Base-by-base conservation (phyloP, 2,888 invertebrate genomes). In the Tinea trinotella region DNA sequence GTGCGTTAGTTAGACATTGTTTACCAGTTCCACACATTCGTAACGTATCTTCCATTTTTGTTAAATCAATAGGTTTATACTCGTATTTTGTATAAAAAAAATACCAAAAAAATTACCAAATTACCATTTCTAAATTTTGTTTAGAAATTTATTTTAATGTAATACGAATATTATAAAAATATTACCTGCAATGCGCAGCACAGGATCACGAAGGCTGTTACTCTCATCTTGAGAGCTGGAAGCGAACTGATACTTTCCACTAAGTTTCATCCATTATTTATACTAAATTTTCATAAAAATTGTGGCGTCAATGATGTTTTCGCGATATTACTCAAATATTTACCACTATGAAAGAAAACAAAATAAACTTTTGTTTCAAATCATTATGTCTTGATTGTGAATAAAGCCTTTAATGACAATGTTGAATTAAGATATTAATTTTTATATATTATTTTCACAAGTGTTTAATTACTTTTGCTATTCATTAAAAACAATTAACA, bases 161-260 rank as follows among this genome's bases (percentile, higher is more conserved):
- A n/a, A n/a, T n/a, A n/a, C n/a, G n/a, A n/a, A n/a, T n/a, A n/a
- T n/a, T n/a, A n/a, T n/a, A n/a, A n/a, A n/a, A n/a, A n/a, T 19
- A 17, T 84, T 59, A 85, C 84, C 81, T 82, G 82, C 70, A 82
- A 61, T 62, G 69, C 74, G 65, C 78, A 80, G 78, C 72, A 74
- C 64, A 83, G 67, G 84, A 85, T 83, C 84, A 82, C 78, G 62
- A 80, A 69, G 79, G 80, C 63, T 66, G 70, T 64, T 55, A 64
- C 83, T 74, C 84, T 83, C 84, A 85, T 84, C 52, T 64, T 80
- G 59, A 82, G 83, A 83, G 80, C 68, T 70, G 71, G 64, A 69
- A 74, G 79, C 78, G 74, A 67, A 76, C 80, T 83, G 83, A 83
- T 83, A 65, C 60, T 59, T 57, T 57, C 55, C 54, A 24, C 56